Conservation (phyloP, 2,797 vertebrate species). For the Oreonectes daqikongensis region DNA sequence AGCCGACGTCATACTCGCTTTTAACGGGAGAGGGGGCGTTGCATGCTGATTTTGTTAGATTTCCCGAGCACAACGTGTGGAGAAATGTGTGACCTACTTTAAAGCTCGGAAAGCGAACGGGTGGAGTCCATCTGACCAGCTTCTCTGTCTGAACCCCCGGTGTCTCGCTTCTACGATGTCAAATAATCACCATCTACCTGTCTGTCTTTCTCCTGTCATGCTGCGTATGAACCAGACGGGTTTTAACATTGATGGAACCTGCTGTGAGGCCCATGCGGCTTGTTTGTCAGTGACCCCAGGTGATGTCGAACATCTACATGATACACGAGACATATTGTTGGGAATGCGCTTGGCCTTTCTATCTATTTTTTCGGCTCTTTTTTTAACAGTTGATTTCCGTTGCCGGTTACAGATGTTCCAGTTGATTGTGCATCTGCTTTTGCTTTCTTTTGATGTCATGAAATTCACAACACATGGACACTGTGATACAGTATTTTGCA, state of each 20-base stretch:
- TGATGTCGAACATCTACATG: conserved; percentile 70
- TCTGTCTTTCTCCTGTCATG: conserved; percentile 49
- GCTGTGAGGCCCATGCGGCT: conserved; percentile 61
- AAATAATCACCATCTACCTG: conserved; percentile 13
- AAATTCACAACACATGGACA: no score
- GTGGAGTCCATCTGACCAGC: conserved; percentile 45
- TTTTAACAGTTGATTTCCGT: conserved; percentile 64
- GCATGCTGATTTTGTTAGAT: conserved; percentile 57
- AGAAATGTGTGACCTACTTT: conserved; percentile 64
- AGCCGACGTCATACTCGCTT: conserved; percentile 52
- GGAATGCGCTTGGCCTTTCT: background rate
- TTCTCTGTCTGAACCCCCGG: conserved; percentile 51
- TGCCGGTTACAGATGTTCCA: conserved; percentile 69
- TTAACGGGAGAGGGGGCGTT: conserved; percentile 46
- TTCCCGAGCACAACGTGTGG: conserved; percentile 54
- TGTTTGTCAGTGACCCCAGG: conserved; percentile 66
- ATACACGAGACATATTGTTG: conserved; percentile 41
- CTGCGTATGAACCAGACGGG: conserved; percentile 42
- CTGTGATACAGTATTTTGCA: no score
- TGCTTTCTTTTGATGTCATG: conserved; percentile 69
- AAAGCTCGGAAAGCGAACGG: conserved; percentile 36
- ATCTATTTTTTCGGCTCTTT: conserved; percentile 53
- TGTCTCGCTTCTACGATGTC: background rate
- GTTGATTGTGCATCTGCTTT: conserved; percentile 84
- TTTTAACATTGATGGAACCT: conserved; percentile 70